phyloP scores from a whole-genome alignment of 2,113 vertebrate genomes.

The Neodon shergylaensis region DNA sequence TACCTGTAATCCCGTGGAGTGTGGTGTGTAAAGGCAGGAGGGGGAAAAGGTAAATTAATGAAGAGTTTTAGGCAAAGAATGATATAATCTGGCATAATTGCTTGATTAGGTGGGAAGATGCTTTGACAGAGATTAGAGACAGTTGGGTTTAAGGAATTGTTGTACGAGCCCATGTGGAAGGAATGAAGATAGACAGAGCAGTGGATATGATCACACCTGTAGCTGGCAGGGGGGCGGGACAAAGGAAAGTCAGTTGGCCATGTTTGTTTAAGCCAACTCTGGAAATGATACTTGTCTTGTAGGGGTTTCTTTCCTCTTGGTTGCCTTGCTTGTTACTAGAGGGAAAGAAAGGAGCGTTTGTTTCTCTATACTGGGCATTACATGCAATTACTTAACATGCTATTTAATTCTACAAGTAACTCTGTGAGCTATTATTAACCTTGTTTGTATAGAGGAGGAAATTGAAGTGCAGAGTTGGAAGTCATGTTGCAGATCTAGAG shows the following conservation, averaged over 20 bases:
- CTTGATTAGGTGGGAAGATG: not conserved
- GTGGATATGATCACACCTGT: not conserved
- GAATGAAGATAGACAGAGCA: not conserved
- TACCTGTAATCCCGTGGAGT: not conserved
- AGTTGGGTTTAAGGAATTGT: not conserved
- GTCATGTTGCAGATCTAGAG: conserved; percentile 42
- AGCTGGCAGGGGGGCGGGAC: not conserved
- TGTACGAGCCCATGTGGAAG: not conserved
- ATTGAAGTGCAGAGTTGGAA: conserved; percentile 31
- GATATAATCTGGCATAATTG: not conserved
- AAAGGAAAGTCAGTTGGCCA: not conserved
- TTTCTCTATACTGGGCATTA: not conserved
- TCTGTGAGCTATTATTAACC: conserved; percentile 33
- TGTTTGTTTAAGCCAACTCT: conserved; percentile 16
- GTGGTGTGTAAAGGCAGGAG: not conserved
- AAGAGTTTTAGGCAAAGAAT: not conserved
- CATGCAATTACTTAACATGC: conserved; percentile 4
- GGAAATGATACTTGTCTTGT: not conserved
- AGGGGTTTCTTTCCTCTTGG: not conserved
- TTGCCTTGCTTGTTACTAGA: not conserved
- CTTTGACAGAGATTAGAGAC: conserved; percentile 1
- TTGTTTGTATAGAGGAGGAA: conserved; percentile 41
- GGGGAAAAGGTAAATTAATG: not conserved
- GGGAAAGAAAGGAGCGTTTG: conserved; percentile 27
- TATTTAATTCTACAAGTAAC: conserved; percentile 7